Conservation (phyloP, 2,113 vertebrate species). For the Pseudois nayaur region DNA sequence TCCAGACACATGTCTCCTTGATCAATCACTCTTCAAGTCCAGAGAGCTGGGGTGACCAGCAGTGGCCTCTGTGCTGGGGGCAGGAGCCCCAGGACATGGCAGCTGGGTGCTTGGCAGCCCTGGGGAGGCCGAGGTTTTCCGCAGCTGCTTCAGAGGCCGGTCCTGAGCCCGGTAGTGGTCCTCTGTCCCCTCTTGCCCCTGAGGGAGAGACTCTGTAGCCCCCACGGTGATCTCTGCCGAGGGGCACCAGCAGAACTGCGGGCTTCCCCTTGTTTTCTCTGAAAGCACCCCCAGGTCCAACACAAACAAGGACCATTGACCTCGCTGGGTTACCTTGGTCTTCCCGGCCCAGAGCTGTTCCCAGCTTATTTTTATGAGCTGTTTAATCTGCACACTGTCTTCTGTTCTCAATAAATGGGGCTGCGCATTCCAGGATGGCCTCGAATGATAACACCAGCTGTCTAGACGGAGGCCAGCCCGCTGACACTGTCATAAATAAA, state of each 20-base stretch:
- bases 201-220: neutral
- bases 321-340: slow-evolving; percentile 66
- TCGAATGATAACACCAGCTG: slow-evolving; percentile 78
- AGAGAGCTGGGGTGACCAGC: too few relatives aligned
- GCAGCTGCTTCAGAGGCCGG: neutral
- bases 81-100: neutral
- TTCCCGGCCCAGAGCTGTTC: neutral
- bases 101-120: neutral
- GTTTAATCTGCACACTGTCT: slow-evolving; percentile 73
- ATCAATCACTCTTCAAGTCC: neutral
- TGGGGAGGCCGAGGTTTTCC: neutral
- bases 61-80: neutral
- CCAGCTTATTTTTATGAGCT: slow-evolving; percentile 75
- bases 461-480: slow-evolving; percentile 80
- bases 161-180: neutral
- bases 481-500: slow-evolving; percentile 78
- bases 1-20: accelerated
- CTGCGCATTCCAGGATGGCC: slow-evolving; percentile 74
- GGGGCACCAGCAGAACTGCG: slow-evolving; percentile 6
- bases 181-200: neutral
- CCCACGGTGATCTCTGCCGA: neutral
- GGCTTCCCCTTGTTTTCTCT: slow-evolving; percentile 61
- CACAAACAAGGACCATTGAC: slow-evolving; percentile 46
- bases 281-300: slow-evolving; percentile 58
- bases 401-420: slow-evolving; percentile 69